These are phyloP conservation scores for Rhynchotus rufescens DNA, from an alignment of 2,797 vertebrate species.

Conservation along the genomic window DNA sequence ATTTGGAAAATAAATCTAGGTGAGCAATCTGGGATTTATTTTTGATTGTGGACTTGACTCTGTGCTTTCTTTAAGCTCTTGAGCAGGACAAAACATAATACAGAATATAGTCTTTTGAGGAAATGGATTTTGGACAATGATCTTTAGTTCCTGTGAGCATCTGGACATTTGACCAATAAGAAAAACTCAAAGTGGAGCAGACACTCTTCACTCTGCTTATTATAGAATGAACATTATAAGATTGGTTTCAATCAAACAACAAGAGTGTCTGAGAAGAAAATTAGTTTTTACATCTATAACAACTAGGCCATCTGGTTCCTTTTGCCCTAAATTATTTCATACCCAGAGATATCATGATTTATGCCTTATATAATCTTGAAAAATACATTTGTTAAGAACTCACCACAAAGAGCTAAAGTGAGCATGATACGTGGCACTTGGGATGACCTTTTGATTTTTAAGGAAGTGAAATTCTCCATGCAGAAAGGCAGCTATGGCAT, in stretches of 20 bases:
- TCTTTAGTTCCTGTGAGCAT: not conserved
- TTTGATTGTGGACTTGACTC: not conserved
- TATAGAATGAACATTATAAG: not conserved
- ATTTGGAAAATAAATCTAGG: not conserved
- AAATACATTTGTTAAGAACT: not conserved
- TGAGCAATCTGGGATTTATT: not conserved
- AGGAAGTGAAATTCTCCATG: not conserved
- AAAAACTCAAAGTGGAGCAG: not conserved
- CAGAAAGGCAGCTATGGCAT: not conserved
- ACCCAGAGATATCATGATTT: not conserved
- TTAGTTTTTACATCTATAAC: not conserved
- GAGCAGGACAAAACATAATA: not conserved
- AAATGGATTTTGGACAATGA: not conserved
- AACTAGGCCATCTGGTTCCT: not conserved
- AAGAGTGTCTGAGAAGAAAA: not conserved
- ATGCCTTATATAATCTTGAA: not conserved
- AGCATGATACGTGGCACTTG: not conserved
- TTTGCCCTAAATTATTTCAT: not conserved
- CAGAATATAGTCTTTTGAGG: not conserved
- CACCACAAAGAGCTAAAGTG: not conserved
- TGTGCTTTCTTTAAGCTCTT: not conserved
- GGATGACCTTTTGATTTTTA: not conserved
- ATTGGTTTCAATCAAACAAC: not conserved
- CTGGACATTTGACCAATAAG: not conserved
- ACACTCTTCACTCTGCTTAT: not conserved